Conservation (phyloP, 1,140 invertebrate species). For the Zaprionus ghesquierei region DNA sequence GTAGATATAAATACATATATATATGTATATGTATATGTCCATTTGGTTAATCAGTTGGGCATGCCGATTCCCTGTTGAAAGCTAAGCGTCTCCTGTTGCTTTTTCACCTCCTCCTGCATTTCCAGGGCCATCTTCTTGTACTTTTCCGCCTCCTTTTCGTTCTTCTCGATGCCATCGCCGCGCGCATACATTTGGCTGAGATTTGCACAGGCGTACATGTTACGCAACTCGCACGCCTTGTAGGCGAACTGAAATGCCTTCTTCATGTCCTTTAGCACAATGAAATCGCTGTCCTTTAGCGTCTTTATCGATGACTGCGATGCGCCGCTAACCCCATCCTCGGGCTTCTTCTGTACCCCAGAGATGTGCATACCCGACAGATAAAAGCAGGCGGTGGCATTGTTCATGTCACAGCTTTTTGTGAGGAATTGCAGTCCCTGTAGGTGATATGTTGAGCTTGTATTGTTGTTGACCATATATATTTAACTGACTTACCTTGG, state of each 20-base stretch:
- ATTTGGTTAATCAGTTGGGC: conserved; percentile 53
- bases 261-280: conserved; percentile 87
- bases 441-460: background rate
- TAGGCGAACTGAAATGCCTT: conserved; percentile 90
- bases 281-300: conserved; percentile 82
- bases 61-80: conserved; percentile 87
- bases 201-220: conserved; percentile 94
- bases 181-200: conserved; percentile 88
- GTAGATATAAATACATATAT: background rate
- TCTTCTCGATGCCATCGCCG: conserved; percentile 89
- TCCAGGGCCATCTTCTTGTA: conserved; percentile 88
- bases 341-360: conserved; percentile 85
- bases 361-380: conserved; percentile 90
- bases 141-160: conserved; percentile 87
- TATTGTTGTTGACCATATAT: background rate
- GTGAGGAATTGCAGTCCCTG: conserved; percentile 87
- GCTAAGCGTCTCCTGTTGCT: conserved; percentile 84
- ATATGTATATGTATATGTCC: background rate
- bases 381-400: conserved; percentile 90
- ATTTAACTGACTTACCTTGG: conserved; percentile 82
- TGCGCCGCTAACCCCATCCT: conserved; percentile 58
- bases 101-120: conserved; percentile 87
- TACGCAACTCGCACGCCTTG: conserved; percentile 90
- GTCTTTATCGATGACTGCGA: conserved; percentile 8
- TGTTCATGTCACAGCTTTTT: conserved; percentile 87